Evolutionary conservation across 2,888 invertebrate genomes (phyloP), one percentile per base, ranked within the genome.

Genomic region (Lepidocyrtoides sp.): DNA sequence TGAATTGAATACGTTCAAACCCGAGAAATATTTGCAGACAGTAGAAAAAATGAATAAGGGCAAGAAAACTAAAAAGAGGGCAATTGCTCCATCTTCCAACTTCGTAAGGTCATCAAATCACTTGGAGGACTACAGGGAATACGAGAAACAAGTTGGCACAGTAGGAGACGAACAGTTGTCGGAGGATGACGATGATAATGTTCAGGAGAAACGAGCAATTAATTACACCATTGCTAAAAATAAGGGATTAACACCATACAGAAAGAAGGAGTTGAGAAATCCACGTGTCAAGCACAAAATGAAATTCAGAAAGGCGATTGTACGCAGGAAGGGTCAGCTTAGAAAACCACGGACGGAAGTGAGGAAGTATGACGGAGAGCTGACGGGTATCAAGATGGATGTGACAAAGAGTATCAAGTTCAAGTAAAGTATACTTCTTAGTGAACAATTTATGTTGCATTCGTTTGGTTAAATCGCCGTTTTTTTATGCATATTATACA

Each of bases 211-310:
- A 95, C 96, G 99, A 94, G 97, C 97, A 83, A 99, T 99, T 93
- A 98, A 98, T 1, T 98, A 98, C 95, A 97, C 99, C 96, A 99
- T 99, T 95, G 97, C 98, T 23, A 99, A 99, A 95, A 99, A 99
- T 95, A 99, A 98, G 95, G 99, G 99, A 17, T 96, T 99, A 20
- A 98, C 97, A 51, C 98, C 99, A 0, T 96, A 97, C 94, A 97
- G 98, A 93, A 99, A 98, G 95, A 99, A 98, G 95, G 98, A 98
- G 95, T 96, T 97, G 94, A 96, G 98, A 92, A 99, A 99, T 96
- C 99, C 99, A 0, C 96, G 99, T 94, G 99, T 99, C 4, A 99
- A 99, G 95, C 98, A 99, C 95, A 97, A 98, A 94, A 97, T 97
- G 94, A 99, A 99, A 95, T 99, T 97, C 95, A 96, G 97, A 92